Base-by-base conservation (phyloP, 2,797 vertebrate species). In the Pangasius krempfi region DNA sequence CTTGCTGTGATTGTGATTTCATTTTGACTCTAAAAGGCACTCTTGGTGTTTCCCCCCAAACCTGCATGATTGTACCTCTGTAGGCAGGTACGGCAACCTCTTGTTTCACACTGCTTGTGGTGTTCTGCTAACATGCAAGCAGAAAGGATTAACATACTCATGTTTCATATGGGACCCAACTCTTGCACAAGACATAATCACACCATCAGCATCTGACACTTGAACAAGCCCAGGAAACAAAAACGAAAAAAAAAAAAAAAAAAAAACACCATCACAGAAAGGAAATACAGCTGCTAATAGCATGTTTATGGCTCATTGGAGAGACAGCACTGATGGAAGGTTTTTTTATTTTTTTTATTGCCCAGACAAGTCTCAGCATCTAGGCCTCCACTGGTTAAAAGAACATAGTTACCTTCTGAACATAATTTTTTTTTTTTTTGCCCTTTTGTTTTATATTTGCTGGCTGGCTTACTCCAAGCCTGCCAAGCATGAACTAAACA, bases 401-500 rank as follows among this genome's bases (percentile, higher is more conserved):
- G 18, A 30, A 64, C 9, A 47, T 1, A 10, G 12, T 60, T 25
- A 14, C 50, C n/a, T 44, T 87, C 30, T 44, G 18, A 33, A 40
- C 1, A 27, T 27, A 40, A 72, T 40, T 40, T 40, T 40, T 40
- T 40, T 3, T 37, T 40, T 40, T 37, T 56, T 3, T 79, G 33
- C 1, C 33, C 52, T 73, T 88, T 47, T 66, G 22, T 78, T 64
- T 16, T 85, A 12, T 13, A 76, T 62, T 30, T 54, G 20, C 60
- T 13, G 27, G 20, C n/a, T 84, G 22, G 12, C 47, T 58, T 50
- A 27, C 10, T 58, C 13, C 54, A 88, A 33, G 22, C 20, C n/a
- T 60, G 81, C 62, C 75, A 87, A 80, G 16, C 30, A 75, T 27
- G 18, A 60, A 52, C 25, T 64, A 60, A 90, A 50, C 27, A 87